These are phyloP conservation scores for Stictonetta naevosa DNA, from an alignment of 2,113 vertebrate species.

Conservation along the genomic window DNA sequence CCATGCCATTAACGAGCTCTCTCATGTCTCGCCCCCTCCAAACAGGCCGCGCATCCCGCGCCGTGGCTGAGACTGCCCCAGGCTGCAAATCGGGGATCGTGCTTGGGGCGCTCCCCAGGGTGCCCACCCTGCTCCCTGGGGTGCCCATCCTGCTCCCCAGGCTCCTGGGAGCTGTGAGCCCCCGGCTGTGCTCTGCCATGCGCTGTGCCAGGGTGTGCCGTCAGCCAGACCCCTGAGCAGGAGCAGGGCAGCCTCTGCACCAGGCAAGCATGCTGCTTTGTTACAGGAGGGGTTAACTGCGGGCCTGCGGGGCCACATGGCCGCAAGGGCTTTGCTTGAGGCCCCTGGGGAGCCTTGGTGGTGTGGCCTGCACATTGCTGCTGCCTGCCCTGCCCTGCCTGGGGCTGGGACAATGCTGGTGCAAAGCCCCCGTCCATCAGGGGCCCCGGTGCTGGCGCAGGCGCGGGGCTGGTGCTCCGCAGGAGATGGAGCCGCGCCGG, in stretches of 20 bases:
- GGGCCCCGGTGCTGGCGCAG: background rate
- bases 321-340: background rate
- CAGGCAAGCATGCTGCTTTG: accelerated
- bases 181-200: accelerated
- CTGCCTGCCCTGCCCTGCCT: background rate
- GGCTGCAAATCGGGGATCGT: accelerated
- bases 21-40: background rate
- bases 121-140: background rate
- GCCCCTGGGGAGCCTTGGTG: background rate
- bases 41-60: background rate
- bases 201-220: background rate
- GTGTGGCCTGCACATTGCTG: accelerated
- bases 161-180: background rate
- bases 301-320: accelerated
- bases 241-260: background rate
- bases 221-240: background rate
- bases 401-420: accelerated
- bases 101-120: background rate
- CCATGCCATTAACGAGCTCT: background rate
- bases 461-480: accelerated
- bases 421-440: no score
- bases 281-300: background rate
- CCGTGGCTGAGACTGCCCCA: accelerated
- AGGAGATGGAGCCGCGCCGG: accelerated
- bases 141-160: background rate